Evolutionary conservation across 1,140 invertebrate genomes (phyloP).

Genomic region (Drosophila melanica): DNA sequence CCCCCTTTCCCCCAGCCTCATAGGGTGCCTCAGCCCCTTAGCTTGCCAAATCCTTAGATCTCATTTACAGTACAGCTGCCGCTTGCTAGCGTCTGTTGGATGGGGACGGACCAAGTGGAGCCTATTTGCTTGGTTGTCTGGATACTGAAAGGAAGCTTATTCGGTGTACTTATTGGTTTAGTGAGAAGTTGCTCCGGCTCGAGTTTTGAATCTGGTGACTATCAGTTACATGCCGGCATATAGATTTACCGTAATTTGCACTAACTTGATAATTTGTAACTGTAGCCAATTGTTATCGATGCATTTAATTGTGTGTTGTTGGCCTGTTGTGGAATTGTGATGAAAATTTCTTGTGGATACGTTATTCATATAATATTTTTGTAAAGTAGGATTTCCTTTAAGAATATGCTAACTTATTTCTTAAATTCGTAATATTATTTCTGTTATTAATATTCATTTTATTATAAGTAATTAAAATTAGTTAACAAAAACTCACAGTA

Average conservation of each 20-base stretch:
- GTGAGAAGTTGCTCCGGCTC: not conserved
- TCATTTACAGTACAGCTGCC: not conserved
- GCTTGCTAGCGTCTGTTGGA: not conserved
- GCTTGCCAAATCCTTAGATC: slow-evolving; percentile 6
- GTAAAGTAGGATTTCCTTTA: too few relatives aligned
- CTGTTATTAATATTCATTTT: too few relatives aligned
- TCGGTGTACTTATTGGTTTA: slow-evolving; percentile 30
- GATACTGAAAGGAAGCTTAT: slow-evolving; percentile 40
- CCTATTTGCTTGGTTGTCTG: slow-evolving; percentile 52
- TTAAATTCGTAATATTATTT: too few relatives aligned
- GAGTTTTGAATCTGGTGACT: not conserved
- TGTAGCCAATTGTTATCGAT: slow-evolving; percentile 40
- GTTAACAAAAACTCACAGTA: too few relatives aligned
- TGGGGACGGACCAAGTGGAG: not conserved
- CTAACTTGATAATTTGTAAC: slow-evolving; percentile 25
- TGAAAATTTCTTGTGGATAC: not conserved
- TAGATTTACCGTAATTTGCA: slow-evolving; percentile 20
- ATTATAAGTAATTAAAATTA: too few relatives aligned
- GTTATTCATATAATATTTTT: too few relatives aligned
- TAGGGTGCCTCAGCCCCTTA: not conserved
- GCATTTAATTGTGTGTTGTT: slow-evolving; percentile 29
- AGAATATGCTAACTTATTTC: too few relatives aligned
- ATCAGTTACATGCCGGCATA: slow-evolving; percentile 25
- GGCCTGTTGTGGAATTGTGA: not conserved
- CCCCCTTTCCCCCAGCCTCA: not conserved